A percentile compares a stretch with the other conserved stretches of the same genome.
phyloP scores from a whole-genome alignment of 2,888 invertebrate species.

The Boloria selene region DNA sequence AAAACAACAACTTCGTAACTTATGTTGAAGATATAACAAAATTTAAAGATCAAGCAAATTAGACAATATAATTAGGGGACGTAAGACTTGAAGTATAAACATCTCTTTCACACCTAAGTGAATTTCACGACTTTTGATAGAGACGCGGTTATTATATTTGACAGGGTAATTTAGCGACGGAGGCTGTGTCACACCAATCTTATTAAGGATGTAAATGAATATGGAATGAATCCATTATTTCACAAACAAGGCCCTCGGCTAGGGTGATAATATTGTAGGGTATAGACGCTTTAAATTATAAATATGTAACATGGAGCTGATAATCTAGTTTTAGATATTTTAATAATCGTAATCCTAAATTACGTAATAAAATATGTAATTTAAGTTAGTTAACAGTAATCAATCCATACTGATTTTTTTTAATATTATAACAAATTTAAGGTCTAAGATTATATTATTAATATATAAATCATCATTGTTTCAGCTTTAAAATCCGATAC shows the following conservation, averaged over 20 bases:
- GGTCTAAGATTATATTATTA: too few relatives aligned
- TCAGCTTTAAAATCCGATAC: too few relatives aligned
- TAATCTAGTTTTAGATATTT: conserved; percentile 20
- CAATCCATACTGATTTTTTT: too few relatives aligned
- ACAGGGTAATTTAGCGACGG: conserved; percentile 71
- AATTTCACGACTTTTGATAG: conserved; percentile 50
- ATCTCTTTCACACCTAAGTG: conserved; percentile 50
- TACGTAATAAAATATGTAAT: too few relatives aligned
- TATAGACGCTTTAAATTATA: conserved; percentile 51
- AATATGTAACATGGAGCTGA: conserved; percentile 52
- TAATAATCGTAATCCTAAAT: too few relatives aligned
- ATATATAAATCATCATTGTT: too few relatives aligned
- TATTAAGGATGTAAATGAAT: conserved; percentile 80
- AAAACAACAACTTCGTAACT: conserved; percentile 48
- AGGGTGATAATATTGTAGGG: conserved; percentile 68
- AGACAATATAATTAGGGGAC: conserved; percentile 61
- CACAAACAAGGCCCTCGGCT: conserved; percentile 69
- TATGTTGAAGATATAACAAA: conserved; percentile 60
- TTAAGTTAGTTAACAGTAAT: neutral
- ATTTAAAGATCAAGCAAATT: conserved; percentile 72
- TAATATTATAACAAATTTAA: too few relatives aligned
- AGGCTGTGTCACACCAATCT: conserved; percentile 71
- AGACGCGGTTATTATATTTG: conserved; percentile 72
- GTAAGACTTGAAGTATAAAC: conserved; percentile 46
- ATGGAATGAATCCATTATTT: conserved; percentile 81